A percentile compares a stretch with the other conserved stretches of the same genome.
phyloP scores from a whole-genome alignment of 2,888 invertebrate genomes.

The Slavum lentiscoides region DNA sequence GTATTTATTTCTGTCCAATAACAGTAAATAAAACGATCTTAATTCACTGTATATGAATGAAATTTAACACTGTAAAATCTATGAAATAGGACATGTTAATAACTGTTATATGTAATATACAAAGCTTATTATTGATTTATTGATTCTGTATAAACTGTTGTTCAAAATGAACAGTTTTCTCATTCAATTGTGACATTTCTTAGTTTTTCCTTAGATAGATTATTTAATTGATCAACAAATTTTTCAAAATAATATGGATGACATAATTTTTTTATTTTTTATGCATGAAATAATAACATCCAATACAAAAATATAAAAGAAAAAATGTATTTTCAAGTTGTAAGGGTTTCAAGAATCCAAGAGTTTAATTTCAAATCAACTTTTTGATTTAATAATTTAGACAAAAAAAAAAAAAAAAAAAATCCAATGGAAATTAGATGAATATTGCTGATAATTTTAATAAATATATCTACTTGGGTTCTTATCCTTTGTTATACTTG shows the following conservation, averaged over 20 bases:
- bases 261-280: conserved; percentile 27
- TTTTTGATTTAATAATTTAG: conserved; percentile 21
- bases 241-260: conserved; percentile 12
- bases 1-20: too few species aligned
- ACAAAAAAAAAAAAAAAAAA: conserved; percentile 29
- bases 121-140: too few species aligned
- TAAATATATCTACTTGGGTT: conserved; percentile 39
- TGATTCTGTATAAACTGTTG: too few species aligned
- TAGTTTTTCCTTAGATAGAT: too few species aligned
- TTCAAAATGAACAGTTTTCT: too few species aligned
- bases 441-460: conserved; percentile 37
- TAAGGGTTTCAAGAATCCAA: conserved; percentile 42
- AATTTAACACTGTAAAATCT: too few species aligned
- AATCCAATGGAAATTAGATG: conserved; percentile 30
- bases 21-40: too few species aligned
- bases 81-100: too few species aligned
- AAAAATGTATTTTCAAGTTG: conserved; percentile 29
- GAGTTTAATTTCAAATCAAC: conserved; percentile 27
- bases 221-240: not conserved
- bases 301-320: conserved; percentile 52
- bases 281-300: conserved; percentile 28
- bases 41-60: too few species aligned
- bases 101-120: too few species aligned
- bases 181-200: too few species aligned
- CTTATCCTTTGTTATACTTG: conserved; percentile 41